These are phyloP conservation scores for Percopsis omiscomaycus DNA, from an alignment of 2,797 vertebrate genomes.

Conservation along the genomic window DNA sequence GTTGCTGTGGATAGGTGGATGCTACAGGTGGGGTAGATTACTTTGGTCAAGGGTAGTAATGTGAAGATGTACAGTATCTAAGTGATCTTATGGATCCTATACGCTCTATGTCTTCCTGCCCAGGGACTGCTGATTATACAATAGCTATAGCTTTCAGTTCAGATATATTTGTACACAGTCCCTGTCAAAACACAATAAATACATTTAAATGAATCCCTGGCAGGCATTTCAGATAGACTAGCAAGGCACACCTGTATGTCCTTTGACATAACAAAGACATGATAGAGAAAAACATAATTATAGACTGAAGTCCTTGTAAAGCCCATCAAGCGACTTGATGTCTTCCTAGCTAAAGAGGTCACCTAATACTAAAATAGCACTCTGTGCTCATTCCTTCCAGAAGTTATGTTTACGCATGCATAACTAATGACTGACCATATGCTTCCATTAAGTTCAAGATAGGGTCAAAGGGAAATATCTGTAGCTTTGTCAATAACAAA, in stretches of 20 bases:
- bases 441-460: conserved; percentile 46
- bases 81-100: too few relatives aligned
- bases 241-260: conserved; percentile 12
- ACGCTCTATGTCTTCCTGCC: too few relatives aligned
- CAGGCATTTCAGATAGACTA: conserved; percentile 26
- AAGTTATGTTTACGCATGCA: conserved; percentile 53
- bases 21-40: too few relatives aligned
- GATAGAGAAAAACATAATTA: conserved; percentile 20
- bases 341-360: conserved; percentile 55
- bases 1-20: too few relatives aligned
- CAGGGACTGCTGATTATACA: too few relatives aligned
- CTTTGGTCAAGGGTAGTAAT: too few relatives aligned
- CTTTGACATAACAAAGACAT: conserved; percentile 32
- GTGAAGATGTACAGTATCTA: too few relatives aligned
- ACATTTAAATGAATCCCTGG: not conserved
- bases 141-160: too few relatives aligned
- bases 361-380: conserved; percentile 58
- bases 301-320: conserved; percentile 20
- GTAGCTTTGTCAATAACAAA: not conserved
- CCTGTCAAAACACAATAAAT: too few relatives aligned
- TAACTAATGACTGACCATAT: conserved; percentile 57
- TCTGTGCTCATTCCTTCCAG: conserved; percentile 47
- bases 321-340: conserved; percentile 33
- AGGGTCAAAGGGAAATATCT: conserved; percentile 38
- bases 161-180: too few relatives aligned